Evolutionary conservation across 2,113 vertebrate species (phyloP), one percentile per base, ranked within the genome.

Genomic region (Petaurus breviceps): DNA sequence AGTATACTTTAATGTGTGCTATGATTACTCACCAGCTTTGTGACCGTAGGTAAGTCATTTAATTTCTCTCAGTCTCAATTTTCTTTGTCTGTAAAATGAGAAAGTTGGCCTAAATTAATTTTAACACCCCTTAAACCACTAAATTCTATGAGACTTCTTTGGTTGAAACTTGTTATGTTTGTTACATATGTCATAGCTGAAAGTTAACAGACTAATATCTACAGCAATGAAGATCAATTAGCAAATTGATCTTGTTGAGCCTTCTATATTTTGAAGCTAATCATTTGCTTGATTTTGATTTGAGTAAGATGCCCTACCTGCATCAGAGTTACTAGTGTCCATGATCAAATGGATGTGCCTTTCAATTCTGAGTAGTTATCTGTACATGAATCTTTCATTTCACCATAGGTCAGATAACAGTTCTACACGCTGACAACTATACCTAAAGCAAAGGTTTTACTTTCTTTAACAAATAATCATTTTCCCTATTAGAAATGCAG

Each of bases 401-500:
- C 93, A 90, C 89, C 93, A 57, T 19, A 31, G 94, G 37, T 95
- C 77, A 94, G 91, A 93, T 91, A 92, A 89, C 77, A 89, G 51
- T 37, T 51, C 92, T 43, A 26, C 52, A 57, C 6, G 19, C 47
- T 94, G 97, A 96, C 92, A 95, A 93, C 77, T 90, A 91, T 61
- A 94, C 92, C 93, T 95, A 92, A 96, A 91, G 84, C 9, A 2
- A 91, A 89, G 91, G 90, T 53, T 90, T 96, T 92, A 94, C 92
- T 94, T 96, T 31, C 92, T 91, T 84, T 91, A 92, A 95, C 89
- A 93, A 89, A 92, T 96, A 94, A 96, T 96, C 95, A 96, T 43
- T 51, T 52, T 91, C 92, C 92, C 91, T 89, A 92, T 95, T 91
- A 93, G 91, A 92, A 94, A 47, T n/a, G 77, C 91, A 93, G 68